Conservation (phyloP, 2,113 vertebrate species). For the Ailurus styani region DNA sequence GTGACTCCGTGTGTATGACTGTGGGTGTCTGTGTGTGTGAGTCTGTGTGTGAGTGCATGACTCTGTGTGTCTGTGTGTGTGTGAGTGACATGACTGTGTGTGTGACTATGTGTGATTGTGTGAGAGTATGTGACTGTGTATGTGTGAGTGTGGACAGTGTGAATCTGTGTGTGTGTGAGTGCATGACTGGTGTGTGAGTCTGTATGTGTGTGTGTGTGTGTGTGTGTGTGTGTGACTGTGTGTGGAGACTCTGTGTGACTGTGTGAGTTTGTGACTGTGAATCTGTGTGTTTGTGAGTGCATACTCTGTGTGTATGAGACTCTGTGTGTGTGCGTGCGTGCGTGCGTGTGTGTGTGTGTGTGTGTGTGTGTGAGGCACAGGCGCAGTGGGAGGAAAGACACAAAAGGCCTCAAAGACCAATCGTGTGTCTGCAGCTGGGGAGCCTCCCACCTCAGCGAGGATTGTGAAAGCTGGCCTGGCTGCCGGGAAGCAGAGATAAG, state of each 20-base stretch:
- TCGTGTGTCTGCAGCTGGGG: not conserved
- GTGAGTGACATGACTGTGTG: too few relatives aligned
- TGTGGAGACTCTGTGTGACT: not conserved
- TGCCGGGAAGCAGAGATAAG: not conserved
- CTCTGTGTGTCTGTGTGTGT: too few relatives aligned
- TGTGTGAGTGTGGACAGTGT: too few relatives aligned
- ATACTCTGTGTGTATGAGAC: not conserved
- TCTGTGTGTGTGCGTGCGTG: not conserved
- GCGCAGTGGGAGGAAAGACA: not conserved
- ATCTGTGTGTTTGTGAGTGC: too few relatives aligned
- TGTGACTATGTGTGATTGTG: not conserved
- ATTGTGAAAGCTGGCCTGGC: not conserved
- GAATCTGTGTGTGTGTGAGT: too few relatives aligned
- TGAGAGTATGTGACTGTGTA: too few relatives aligned
- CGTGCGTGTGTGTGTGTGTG: too few relatives aligned
- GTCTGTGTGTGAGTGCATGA: too few relatives aligned
- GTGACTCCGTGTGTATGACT: too few relatives aligned
- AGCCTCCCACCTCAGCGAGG: not conserved
- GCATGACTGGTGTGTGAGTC: not conserved
- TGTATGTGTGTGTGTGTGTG: not conserved
- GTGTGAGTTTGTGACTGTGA: not conserved
- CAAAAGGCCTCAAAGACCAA: not conserved
- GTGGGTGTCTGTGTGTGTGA: too few relatives aligned
- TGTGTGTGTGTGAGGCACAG: not conserved
- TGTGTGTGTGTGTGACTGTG: too few relatives aligned